Evolutionary conservation across 2,113 vertebrate species (phyloP).

Genomic region (Gymnogyps californianus): DNA sequence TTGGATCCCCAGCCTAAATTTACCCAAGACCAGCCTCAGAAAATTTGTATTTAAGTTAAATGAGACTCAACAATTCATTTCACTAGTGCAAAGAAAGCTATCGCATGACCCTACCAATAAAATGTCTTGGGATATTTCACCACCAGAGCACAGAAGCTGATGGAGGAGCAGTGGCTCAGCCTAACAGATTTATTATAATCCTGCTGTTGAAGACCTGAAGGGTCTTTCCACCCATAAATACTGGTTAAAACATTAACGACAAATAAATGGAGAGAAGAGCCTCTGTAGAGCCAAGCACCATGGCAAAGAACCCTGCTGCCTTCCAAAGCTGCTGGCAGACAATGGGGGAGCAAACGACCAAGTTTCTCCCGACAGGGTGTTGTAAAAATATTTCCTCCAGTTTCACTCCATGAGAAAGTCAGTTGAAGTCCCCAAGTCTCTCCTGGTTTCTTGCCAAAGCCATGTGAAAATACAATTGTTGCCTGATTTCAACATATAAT

Average conservation of each 20-base stretch:
- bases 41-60: background rate
- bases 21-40: background rate
- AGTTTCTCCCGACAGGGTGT: background rate
- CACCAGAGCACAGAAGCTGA: background rate
- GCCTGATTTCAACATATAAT: conserved; percentile 50
- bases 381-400: conserved; percentile 30
- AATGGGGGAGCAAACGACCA: background rate
- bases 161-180: background rate
- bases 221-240: background rate
- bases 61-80: background rate
- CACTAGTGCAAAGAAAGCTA: background rate
- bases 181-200: background rate
- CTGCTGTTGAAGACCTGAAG: background rate
- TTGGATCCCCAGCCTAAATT: background rate
- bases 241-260: background rate
- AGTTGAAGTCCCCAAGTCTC: background rate
- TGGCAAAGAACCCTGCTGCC: background rate
- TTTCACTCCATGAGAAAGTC: conserved; percentile 34
- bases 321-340: background rate
- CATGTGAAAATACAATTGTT: conserved; percentile 46
- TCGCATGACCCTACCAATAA: background rate
- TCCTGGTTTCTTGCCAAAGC: conserved; percentile 33
- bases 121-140: background rate
- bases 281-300: background rate
- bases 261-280: background rate